These are phyloP conservation scores for Zaprionus nigranus DNA, from an alignment of 1,140 invertebrate species.

Conservation along the genomic window DNA sequence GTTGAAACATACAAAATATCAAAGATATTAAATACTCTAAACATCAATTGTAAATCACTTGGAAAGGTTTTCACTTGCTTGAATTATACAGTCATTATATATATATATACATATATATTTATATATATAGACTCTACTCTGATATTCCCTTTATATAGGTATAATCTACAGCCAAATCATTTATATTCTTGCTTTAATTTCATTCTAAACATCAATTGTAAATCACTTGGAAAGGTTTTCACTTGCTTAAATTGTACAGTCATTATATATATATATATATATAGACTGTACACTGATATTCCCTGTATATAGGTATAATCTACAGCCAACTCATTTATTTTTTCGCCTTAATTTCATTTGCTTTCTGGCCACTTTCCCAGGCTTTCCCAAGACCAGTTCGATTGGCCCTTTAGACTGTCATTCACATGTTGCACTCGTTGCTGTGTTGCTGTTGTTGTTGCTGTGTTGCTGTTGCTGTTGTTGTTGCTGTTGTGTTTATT, in stretches of 20 bases:
- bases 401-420: slow-evolving; percentile 13
- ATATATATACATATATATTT: too few species aligned
- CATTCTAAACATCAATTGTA: too few species aligned
- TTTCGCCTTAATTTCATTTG: not conserved
- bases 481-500: slow-evolving; percentile 12
- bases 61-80: too few species aligned
- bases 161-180: not conserved
- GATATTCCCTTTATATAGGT: not conserved
- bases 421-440: slow-evolving; percentile 10
- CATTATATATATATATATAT: too few species aligned
- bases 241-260: too few species aligned
- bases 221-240: too few species aligned
- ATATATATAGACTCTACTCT: too few species aligned
- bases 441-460: not conserved
- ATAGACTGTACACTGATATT: too few species aligned
- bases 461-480: not conserved
- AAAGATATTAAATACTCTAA: too few species aligned
- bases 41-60: too few species aligned
- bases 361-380: not conserved
- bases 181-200: not conserved
- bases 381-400: not conserved
- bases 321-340: not conserved
- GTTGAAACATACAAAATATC: too few species aligned
- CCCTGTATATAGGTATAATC: not conserved
- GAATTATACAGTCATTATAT: too few species aligned